phyloP scores from a whole-genome alignment of 2,888 invertebrate species.

The Girardia tigrina region DNA sequence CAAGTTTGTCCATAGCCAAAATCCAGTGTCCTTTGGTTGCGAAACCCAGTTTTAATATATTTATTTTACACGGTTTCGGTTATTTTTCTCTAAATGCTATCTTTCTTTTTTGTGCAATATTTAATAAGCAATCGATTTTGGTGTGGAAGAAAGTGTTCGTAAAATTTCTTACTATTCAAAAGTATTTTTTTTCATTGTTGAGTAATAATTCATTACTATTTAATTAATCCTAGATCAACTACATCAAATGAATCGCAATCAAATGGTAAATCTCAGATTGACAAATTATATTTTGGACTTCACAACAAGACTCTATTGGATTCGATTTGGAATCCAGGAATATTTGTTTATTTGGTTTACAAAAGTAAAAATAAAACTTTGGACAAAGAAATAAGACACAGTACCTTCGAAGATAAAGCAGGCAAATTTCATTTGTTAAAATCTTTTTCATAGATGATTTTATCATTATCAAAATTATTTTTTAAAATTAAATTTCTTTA shows the following conservation, averaged over 20 bases:
- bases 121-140: neutral
- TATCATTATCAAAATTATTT: too few relatives aligned
- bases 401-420: neutral
- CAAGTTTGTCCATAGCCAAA: neutral
- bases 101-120: neutral
- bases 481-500: too few relatives aligned
- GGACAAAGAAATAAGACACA: neutral
- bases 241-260: neutral
- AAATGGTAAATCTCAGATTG: neutral
- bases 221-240: neutral
- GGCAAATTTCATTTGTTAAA: too few relatives aligned
- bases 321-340: neutral
- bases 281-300: neutral
- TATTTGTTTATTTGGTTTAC: neutral
- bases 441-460: too few relatives aligned
- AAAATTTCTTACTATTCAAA: neutral
- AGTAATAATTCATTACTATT: neutral
- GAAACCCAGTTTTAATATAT: neutral
- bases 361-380: neutral
- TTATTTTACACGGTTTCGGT: neutral
- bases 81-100: neutral
- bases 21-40: neutral
- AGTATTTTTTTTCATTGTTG: neutral
- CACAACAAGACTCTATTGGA: neutral
- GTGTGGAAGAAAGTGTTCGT: neutral